phyloP scores from a whole-genome alignment of 2,113 vertebrate species.

The Oxygymnocypris stewartii region DNA sequence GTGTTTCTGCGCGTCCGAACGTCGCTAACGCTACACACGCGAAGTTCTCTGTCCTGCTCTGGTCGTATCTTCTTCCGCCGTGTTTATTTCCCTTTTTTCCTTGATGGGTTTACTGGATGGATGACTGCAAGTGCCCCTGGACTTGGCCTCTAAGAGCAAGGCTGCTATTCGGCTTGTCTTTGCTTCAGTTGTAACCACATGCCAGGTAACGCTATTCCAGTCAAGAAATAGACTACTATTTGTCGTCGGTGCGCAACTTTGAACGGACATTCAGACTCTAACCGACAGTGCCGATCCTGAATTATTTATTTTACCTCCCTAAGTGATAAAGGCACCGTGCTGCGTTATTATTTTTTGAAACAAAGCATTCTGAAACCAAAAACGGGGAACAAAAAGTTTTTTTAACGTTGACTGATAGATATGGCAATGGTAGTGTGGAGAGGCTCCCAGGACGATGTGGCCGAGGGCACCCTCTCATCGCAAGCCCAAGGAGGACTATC shows the following conservation, averaged over 20 bases:
- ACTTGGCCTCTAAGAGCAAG: constrained; percentile 96
- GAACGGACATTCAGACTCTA: constrained; percentile 65
- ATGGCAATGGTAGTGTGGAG: constrained; percentile 99
- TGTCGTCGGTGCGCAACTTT: constrained; percentile 66
- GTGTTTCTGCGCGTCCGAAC: constrained; percentile 73
- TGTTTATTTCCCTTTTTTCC: constrained; percentile 73
- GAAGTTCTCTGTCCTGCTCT: constrained; percentile 70
- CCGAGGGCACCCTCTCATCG: constrained; percentile 96
- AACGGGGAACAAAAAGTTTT: constrained; percentile 89
- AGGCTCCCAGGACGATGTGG: constrained; percentile 99
- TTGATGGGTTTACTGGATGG: constrained; percentile 97
- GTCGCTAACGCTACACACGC: constrained; percentile 71
- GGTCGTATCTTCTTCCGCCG: constrained; percentile 72
- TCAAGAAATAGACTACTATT: constrained; percentile 55
- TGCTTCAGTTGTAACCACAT: constrained; percentile 80
- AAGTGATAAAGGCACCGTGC: constrained; percentile 47
- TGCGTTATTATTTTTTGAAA: constrained; percentile 60
- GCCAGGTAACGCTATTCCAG: constrained; percentile 65
- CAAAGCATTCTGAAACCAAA: constrained; percentile 69
- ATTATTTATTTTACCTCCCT: constrained; percentile 70
- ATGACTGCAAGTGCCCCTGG: constrained; percentile 95
- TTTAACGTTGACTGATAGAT: constrained; percentile 96
- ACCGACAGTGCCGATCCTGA: constrained; percentile 64
- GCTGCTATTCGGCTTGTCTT: constrained; percentile 84
- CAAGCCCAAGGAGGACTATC: constrained; percentile 93